phyloP scores from a whole-genome alignment of 2,797 vertebrate genomes.

The Adelosebastes latens region DNA sequence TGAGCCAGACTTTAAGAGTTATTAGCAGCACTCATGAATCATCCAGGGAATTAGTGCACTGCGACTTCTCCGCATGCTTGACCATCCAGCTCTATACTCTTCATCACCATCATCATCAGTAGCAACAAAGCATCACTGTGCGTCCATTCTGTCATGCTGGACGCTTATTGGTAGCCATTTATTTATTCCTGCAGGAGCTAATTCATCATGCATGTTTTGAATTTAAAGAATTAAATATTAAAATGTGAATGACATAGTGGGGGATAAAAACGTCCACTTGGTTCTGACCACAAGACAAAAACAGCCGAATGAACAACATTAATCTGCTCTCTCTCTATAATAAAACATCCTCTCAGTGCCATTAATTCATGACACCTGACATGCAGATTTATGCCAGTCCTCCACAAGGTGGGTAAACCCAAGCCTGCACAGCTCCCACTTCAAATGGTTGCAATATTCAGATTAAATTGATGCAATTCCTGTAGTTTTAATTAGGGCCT shows the following conservation, averaged over 20 bases:
- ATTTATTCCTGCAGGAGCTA: conserved; percentile 36
- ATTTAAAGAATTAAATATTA: not conserved
- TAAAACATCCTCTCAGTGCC: conserved; percentile 27
- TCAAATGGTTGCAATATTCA: conserved; percentile 58
- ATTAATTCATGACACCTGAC: conserved; percentile 47
- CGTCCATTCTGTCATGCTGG: conserved; percentile 48
- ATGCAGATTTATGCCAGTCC: conserved; percentile 34
- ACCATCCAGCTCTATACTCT: conserved; percentile 22
- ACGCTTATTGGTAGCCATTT: conserved; percentile 39
- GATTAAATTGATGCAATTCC: conserved; percentile 72
- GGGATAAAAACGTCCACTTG: not conserved
- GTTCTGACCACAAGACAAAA: not conserved
- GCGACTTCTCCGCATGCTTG: conserved; percentile 27
- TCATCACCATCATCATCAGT: conserved; percentile 34
- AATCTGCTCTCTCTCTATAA: conserved; percentile 6
- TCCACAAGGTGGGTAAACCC: conserved; percentile 33
- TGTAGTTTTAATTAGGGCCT: conserved; percentile 75
- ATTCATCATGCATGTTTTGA: not conserved
- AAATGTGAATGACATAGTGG: not conserved
- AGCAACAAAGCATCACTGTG: conserved; percentile 29
- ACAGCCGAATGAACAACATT: not conserved
- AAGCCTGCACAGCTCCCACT: not conserved
- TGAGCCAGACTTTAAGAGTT: conserved; percentile 59
- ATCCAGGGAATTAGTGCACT: conserved; percentile 42
- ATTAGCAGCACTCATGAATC: conserved; percentile 49